These are phyloP conservation scores for Agraylea sexmaculata DNA, from an alignment of 1,140 invertebrate genomes.

Conservation along the genomic window DNA sequence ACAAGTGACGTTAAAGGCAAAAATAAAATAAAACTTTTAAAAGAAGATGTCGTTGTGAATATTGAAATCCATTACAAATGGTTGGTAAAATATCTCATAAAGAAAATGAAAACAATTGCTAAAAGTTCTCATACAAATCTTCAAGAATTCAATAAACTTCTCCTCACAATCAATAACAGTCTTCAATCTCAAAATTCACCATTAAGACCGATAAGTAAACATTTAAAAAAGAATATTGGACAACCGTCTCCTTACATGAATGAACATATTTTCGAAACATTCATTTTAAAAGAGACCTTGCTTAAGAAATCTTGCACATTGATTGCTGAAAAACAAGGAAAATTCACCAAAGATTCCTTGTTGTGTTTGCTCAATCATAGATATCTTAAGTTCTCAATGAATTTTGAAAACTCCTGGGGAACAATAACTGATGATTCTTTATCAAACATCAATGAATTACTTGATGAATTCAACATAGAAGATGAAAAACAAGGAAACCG, in stretches of 20 bases:
- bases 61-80: slow-evolving; percentile 42
- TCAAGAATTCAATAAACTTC: slow-evolving; percentile 5
- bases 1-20: slow-evolving; percentile 21
- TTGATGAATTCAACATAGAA: slow-evolving; percentile 21
- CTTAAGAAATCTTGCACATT: no score
- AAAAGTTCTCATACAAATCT: background rate
- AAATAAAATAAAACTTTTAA: slow-evolving; percentile 28
- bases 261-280: no score
- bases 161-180: slow-evolving; percentile 13
- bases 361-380: no score
- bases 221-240: slow-evolving; percentile 12
- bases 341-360: no score
- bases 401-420: no score
- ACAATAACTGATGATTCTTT: no score
- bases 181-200: slow-evolving; percentile 14
- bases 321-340: no score
- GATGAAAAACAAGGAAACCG: slow-evolving; percentile 5
- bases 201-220: slow-evolving; percentile 15
- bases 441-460: slow-evolving; percentile 16
- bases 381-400: no score
- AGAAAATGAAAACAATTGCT: slow-evolving; percentile 24
- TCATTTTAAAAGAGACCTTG: no score
- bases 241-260: slow-evolving; percentile 12
- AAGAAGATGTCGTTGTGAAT: slow-evolving; percentile 33
- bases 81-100: slow-evolving; percentile 40